These are phyloP conservation scores for Drosophila pruinosa DNA, from an alignment of 1,140 invertebrate species.

Conservation along the genomic window DNA sequence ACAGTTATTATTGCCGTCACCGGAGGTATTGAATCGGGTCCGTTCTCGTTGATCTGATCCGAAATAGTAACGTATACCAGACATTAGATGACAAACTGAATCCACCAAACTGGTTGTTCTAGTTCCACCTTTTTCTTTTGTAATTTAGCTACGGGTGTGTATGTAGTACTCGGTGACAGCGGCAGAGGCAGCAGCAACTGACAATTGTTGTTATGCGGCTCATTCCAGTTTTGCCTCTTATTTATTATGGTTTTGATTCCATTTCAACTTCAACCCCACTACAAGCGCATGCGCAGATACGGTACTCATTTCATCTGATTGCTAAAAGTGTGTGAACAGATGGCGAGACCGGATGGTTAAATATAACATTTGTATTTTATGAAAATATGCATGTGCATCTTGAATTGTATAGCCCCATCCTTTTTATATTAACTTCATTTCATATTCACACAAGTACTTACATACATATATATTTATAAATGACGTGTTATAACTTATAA, in stretches of 20 bases:
- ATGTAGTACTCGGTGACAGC: slow-evolving; percentile 11
- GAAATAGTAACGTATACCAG: slow-evolving; percentile 67
- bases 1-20: slow-evolving; percentile 38
- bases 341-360: not conserved
- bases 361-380: not conserved
- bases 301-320: not conserved
- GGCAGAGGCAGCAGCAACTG: slow-evolving; percentile 6
- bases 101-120: slow-evolving; percentile 60
- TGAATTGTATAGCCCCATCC: not conserved
- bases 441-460: no score
- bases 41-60: slow-evolving; percentile 37
- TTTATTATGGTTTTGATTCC: slow-evolving; percentile 70
- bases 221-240: slow-evolving; percentile 76
- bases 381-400: not conserved
- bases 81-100: slow-evolving; percentile 63
- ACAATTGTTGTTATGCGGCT: slow-evolving; percentile 77
- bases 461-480: no score
- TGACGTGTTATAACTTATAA: no score
- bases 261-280: slow-evolving; percentile 65
- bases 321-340: not conserved
- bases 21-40: slow-evolving; percentile 42
- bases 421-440: slow-evolving; percentile 18
- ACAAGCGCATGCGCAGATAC: slow-evolving; percentile 20
- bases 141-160: slow-evolving; percentile 25
- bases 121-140: slow-evolving; percentile 33